Conservation (phyloP, 2,888 invertebrate species). For the Drosophila putrida region DNA sequence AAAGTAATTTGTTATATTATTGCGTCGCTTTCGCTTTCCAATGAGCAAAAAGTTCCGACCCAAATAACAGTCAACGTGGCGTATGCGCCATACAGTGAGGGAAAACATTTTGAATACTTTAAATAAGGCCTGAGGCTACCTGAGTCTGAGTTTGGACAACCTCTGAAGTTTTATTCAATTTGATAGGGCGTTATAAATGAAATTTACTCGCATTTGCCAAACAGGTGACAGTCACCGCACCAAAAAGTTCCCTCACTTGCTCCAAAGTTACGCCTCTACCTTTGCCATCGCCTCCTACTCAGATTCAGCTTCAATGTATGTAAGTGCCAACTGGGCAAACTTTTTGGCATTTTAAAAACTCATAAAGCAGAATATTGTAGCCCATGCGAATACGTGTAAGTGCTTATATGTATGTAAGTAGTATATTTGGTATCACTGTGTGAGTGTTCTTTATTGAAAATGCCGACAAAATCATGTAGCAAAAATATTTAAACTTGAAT, state of each 20-base stretch:
- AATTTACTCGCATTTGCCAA: constrained; percentile 54
- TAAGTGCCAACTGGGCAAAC: constrained; percentile 33
- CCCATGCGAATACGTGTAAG: neutral
- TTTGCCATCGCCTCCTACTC: neutral
- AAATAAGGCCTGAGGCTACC: constrained; percentile 25
- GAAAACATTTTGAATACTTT: constrained; percentile 42
- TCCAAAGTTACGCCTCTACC: constrained; percentile 19
- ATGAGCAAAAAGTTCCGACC: constrained; percentile 33
- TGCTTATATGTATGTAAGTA: neutral
- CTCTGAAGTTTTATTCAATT: constrained; percentile 41
- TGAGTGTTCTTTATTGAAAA: constrained; percentile 37
- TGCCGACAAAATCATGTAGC: constrained; percentile 35
- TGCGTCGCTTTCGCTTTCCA: constrained; percentile 32
- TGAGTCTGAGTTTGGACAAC: constrained; percentile 6
- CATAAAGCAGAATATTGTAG: constrained; percentile 47
- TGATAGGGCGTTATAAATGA: constrained; percentile 46
- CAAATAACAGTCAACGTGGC: constrained; percentile 24
- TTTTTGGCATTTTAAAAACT: constrained; percentile 63
- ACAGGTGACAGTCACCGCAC: constrained; percentile 52
- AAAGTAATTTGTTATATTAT: constrained; percentile 71
- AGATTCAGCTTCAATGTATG: neutral
- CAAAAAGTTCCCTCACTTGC: constrained; percentile 18
- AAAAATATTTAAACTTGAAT: constrained; percentile 32
- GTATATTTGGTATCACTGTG: constrained; percentile 3
- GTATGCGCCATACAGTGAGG: constrained; percentile 34